Evolutionary conservation across 2,113 vertebrate genomes (phyloP), one percentile per base, ranked within the genome.

Genomic region (Orientallactaga bullata): DNA sequence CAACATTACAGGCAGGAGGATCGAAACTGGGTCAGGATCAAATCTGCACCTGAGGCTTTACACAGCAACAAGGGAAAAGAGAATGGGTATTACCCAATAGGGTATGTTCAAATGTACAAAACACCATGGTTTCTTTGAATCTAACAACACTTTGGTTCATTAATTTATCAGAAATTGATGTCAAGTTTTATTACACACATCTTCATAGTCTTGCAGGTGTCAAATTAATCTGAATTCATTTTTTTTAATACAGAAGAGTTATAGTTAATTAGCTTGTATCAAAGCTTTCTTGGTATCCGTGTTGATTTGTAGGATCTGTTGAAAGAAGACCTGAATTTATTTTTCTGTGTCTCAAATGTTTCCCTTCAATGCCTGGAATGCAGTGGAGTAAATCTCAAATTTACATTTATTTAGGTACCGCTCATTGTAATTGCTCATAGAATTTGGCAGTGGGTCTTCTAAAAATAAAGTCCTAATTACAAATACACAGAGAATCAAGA

Each of bases 11-110:
- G 1, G 11, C n/a, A 76, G 72, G 0, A 74, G 2, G 85, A 77
- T 47, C 37, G 51, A 66, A 92, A 93, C 51, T 94, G 88, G 84
- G 94, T 63, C 93, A 95, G 47, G 39, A 84, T n/a, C 94, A 72
- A 69, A 0, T 51, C 51, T 96, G 72, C 55, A 71, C 32, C 26
- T 42, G 39, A 1, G 30, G 24, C 13, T 51, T 82, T 42, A 76
- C 69, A 68, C 95, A 20, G 15, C 9, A 88, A 20, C 1, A 1
- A 86, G 2, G 20, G 82, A 83, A 15, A n/a, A 83, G 1, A 1
- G 30, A 7, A 66, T 72, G 32, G 4, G 58, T 51, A n/a, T 55
- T 73, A 77, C 37, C 16, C 2, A 66, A 4, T 39, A 0, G 0
- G 63, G 55, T 24, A 85, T 18, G 2, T 55, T n/a, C 32, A 55